Base-by-base conservation (phyloP, 2,888 invertebrate genomes). In the Drosophila borborema region DNA sequence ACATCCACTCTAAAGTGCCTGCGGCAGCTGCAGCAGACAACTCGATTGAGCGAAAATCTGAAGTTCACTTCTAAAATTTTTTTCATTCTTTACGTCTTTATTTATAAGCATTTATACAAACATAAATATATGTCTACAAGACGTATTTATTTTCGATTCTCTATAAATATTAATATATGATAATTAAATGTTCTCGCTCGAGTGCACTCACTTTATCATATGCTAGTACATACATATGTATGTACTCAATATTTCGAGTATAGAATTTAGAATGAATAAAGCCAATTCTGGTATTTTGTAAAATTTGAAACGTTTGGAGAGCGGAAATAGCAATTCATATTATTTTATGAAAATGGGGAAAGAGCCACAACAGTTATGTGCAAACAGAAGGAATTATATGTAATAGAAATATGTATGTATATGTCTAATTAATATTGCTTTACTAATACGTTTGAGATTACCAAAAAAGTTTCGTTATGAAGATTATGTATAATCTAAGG, bases 11-110 rank as follows among this genome's bases (percentile, higher is more conserved):
- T 68, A 77, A 64, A 65, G 59, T 64, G 64, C 59, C 62, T 73
- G 84, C 59, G 51, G 64, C 55, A 64, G 74, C 86, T 85, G 79
- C 86, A 86, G 54, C 72, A 71, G 81, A 79, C 88, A 82, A 82
- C 58, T 77, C 72, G 72, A 72, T 85, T 82, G 75, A 80, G 72
- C 75, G 80, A 74, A 78, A 72, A 75, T 74, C 66, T 82, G 62
- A 74, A 65, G 60, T 73, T 78, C 53, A 70, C 45, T 71, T 65
- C 61, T 70, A 38, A 38, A 38, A n/a, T 55, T 60, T 68, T 55
- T 46, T 59, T 60, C 56, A 20, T 20, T 36, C n/a, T 53, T 53
- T 41, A 9, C 20, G 45, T 48, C 14, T 23, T 23, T 60, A n/a
- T 23, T 23, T 66, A 38, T n/a, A 16, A 43, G 16, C 40, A 63